Evolutionary conservation across 2,113 vertebrate species (phyloP).

Genomic region (Tupaia tana): DNA sequence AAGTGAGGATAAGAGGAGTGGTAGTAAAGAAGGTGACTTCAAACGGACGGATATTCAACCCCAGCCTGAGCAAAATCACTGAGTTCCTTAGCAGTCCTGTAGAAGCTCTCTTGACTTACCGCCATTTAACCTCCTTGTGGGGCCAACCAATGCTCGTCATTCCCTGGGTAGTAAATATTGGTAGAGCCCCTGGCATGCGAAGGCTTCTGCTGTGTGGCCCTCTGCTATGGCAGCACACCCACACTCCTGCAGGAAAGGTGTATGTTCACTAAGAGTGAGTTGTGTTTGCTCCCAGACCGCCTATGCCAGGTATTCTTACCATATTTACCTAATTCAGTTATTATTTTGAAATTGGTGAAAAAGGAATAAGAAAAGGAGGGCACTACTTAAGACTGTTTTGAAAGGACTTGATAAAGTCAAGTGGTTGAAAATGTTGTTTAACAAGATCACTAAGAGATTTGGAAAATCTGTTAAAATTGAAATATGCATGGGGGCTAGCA

Average conservation of each 20-base stretch:
- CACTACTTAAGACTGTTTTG: background rate
- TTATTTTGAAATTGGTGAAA: background rate
- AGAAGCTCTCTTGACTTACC: background rate
- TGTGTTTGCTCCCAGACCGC: background rate
- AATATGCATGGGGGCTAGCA: too few species aligned
- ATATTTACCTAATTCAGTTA: background rate
- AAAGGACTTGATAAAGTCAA: background rate
- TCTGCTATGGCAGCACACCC: fast-evolving
- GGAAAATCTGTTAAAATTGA: background rate
- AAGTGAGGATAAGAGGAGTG: background rate
- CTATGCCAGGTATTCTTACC: background rate
- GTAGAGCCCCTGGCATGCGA: background rate
- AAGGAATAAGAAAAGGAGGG: constrained; percentile 22
- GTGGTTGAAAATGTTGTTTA: background rate
- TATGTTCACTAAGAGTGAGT: background rate
- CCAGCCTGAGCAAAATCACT: background rate
- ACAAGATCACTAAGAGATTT: background rate
- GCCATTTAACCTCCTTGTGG: background rate
- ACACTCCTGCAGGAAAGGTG: background rate
- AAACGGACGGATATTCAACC: background rate
- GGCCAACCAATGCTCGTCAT: background rate
- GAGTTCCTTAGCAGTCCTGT: background rate
- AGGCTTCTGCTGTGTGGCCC: background rate
- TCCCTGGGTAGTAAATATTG: background rate
- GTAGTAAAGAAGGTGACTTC: background rate